Evolutionary conservation across 2,113 vertebrate species (phyloP), one percentile per base, ranked within the genome.

Genomic region (Harpagus bidentatus): DNA sequence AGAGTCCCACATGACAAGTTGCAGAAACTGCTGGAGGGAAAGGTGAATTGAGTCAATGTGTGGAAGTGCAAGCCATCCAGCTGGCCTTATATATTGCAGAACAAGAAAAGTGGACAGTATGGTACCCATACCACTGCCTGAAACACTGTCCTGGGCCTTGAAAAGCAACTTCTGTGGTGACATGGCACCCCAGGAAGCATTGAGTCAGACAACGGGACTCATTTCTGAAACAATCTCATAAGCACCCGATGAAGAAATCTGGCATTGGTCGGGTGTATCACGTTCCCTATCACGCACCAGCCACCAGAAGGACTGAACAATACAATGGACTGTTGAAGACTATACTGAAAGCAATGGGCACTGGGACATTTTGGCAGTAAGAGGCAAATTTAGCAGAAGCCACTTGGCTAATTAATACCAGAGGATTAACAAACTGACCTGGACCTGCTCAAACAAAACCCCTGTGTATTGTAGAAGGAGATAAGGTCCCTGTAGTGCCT

Each of bases 51-150:
- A 55, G 40, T 36, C 32, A 45, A 9, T 9, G 6, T 67, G 26
- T 4, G 14, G 50, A 67, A 36, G 62, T 55, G 11, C 53, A 66
- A 55, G 50, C 38, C 40, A 45, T 55, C 14, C 62, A 31, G 25
- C 50, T 79, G 17, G 8, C 31, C 61, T 47, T 47, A 47, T 20
- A 19, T 59, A 77, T 13, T 52, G 16, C 3, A 2, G 55, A 74
- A 65, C 36, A 50, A 48, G 29, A 21, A 20, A 69, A 58, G 43
- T 38, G 28, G 29, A 42, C 14, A 42, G 45, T n/a, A 42, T 2
- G 1, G 29, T 71, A 26, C 42, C 52, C 26, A 56, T 56, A 36
- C n/a, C n/a, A 48, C n/a, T 1, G 2, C 28, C 28, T 1, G 2
- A 40, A 58, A 59, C n/a, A 21, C 61, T 76, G 32, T 52, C 28